Percentiles rank a stretch among this genome's conserved stretches.
Conservation (phyloP, 64 coral and sea anemone species). For the Actinia tenebrosa region DNA sequence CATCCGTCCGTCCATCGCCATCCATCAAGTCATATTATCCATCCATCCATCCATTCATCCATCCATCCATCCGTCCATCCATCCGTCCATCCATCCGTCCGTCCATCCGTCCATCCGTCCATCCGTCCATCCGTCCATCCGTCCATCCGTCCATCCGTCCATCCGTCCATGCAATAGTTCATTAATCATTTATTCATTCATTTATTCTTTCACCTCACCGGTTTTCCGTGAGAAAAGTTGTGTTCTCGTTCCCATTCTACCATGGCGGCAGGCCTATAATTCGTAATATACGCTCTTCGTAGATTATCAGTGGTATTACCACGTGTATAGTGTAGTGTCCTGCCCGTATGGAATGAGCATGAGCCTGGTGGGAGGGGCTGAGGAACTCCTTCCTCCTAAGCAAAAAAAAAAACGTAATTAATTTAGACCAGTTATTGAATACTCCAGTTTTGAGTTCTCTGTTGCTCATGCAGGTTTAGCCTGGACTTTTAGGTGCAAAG, state of each 20-base stretch:
- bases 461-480: no score
- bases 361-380: conserved; percentile 23
- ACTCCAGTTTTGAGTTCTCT: no score
- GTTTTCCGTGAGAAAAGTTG: conserved; percentile 47
- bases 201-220: background rate
- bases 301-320: conserved; percentile 21
- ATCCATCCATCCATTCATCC: no score
- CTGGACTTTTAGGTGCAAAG: no score
- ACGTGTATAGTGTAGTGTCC: conserved; percentile 51
- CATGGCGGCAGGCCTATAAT: conserved; percentile 46
- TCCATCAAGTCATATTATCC: no score
- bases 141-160: background rate
- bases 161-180: background rate
- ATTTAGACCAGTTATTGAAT: no score
- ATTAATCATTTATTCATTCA: no score
- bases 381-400: conserved; percentile 36
- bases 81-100: no score
- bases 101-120: no score
- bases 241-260: conserved; percentile 31
- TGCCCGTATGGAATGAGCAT: conserved; percentile 35
- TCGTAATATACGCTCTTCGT: conserved; percentile 50
- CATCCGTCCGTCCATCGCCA: background rate
- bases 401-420: background rate
- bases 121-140: no score
- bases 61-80: no score